Evolutionary conservation across 1,140 invertebrate species (phyloP).

Genomic region (Archegozetes longisetosus): DNA sequence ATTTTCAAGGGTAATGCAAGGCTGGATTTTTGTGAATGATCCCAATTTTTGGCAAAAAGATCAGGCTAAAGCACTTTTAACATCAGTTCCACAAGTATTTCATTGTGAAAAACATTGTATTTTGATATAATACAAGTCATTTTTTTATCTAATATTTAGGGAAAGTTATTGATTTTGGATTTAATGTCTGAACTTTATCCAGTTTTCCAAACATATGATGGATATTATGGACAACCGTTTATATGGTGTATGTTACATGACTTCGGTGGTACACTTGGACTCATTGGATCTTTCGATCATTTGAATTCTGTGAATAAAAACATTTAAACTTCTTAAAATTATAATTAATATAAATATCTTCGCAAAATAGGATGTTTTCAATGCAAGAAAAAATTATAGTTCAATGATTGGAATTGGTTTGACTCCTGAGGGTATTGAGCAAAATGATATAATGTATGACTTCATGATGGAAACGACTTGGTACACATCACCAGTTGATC

Average conservation of each 20-base stretch:
- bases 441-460: constrained; percentile 76
- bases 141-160: too few species aligned
- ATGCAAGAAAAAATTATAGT: not conserved
- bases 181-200: constrained; percentile 67
- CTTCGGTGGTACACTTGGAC: constrained; percentile 74
- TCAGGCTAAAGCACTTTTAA: constrained; percentile 51
- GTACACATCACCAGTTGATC: constrained; percentile 41
- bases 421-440: constrained; percentile 75
- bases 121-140: too few species aligned
- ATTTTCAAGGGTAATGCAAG: constrained; percentile 75
- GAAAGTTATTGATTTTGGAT: constrained; percentile 59
- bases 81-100: constrained; percentile 52
- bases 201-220: constrained; percentile 51
- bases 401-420: constrained; percentile 66
- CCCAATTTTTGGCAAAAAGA: constrained; percentile 46
- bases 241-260: constrained; percentile 95
- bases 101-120: too few species aligned
- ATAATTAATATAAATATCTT: too few species aligned
- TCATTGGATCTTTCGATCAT: constrained; percentile 58
- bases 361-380: constrained; percentile 1
- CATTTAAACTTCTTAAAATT: too few species aligned
- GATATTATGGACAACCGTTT: constrained; percentile 79
- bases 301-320: constrained; percentile 62
- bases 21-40: constrained; percentile 65
- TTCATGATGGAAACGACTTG: constrained; percentile 68